Evolutionary conservation across 2,113 vertebrate species (phyloP).

Genomic region (Polyodon spathula): DNA sequence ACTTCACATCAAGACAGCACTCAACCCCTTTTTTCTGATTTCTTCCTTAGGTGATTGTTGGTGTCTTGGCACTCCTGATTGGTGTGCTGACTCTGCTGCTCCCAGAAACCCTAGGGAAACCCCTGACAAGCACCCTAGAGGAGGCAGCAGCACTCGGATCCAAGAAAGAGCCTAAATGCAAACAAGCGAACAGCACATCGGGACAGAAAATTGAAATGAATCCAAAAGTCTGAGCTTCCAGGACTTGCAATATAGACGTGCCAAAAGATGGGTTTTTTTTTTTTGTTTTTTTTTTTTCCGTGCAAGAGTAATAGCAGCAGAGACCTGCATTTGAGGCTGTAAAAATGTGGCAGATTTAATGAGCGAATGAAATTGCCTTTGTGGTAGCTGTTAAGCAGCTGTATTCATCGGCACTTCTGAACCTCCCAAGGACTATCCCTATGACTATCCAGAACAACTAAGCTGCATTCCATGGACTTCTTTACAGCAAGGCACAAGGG

Average conservation of each 20-base stretch:
- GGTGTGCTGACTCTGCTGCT: constrained; percentile 70
- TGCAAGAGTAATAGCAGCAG: no score
- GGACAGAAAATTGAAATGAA: constrained; percentile 47
- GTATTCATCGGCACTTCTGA: no score
- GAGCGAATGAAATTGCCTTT: no score
- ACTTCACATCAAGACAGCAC: no score
- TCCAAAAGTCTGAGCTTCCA: background rate
- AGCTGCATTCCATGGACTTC: background rate
- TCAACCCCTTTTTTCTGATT: background rate
- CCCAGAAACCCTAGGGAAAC: constrained; percentile 77
- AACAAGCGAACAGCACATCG: background rate
- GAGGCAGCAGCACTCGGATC: constrained; percentile 61
- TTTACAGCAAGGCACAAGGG: background rate
- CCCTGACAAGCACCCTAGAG: constrained; percentile 68
- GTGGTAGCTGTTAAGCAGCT: no score
- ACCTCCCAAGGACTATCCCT: no score
- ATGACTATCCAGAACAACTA: background rate
- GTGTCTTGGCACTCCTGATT: constrained; percentile 70
- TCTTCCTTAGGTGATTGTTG: constrained; percentile 69
- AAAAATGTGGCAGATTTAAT: no score
- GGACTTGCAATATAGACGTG: background rate
- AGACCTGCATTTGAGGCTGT: no score
- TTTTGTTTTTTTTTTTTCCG: background rate
- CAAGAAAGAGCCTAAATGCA: constrained; percentile 35
- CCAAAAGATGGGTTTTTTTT: background rate